A percentile compares a stretch with the other conserved stretches of the same genome.
phyloP scores from a whole-genome alignment of 2,888 invertebrate species.

The Idaea aversata region DNA sequence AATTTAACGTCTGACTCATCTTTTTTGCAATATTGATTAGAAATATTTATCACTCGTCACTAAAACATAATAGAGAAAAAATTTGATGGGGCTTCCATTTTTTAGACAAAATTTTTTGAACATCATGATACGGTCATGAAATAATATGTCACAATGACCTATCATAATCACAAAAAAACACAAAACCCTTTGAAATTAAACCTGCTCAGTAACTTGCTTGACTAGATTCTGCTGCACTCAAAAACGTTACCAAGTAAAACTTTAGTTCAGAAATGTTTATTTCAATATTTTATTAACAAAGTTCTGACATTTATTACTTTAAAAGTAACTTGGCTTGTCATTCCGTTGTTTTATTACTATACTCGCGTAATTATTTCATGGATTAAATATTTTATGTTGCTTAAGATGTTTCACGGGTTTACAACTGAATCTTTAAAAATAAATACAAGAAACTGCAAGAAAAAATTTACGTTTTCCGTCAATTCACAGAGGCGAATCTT shows the following conservation, averaged over 20 bases:
- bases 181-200: not conserved
- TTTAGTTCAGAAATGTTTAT: conserved; percentile 8
- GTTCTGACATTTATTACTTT: conserved; percentile 32
- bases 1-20: too few species aligned
- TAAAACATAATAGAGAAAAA: too few species aligned
- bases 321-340: conserved; percentile 8
- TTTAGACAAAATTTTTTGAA: too few species aligned
- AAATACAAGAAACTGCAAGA: not conserved
- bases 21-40: too few species aligned
- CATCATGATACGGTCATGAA: too few species aligned
- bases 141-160: too few species aligned
- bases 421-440: not conserved
- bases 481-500: too few species aligned
- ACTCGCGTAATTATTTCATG: not conserved
- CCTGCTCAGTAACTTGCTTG: not conserved
- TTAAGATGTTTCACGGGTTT: not conserved
- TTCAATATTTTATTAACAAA: conserved; percentile 40
- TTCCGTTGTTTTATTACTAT: not conserved
- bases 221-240: not conserved
- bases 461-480: not conserved
- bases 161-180: too few species aligned
- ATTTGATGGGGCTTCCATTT: too few species aligned
- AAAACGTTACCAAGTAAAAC: not conserved
- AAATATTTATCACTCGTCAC: too few species aligned
- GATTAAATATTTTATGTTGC: not conserved